Evolutionary conservation across 2,113 vertebrate species (phyloP), one percentile per base, ranked within the genome.

Genomic region (Penelope pileata): DNA sequence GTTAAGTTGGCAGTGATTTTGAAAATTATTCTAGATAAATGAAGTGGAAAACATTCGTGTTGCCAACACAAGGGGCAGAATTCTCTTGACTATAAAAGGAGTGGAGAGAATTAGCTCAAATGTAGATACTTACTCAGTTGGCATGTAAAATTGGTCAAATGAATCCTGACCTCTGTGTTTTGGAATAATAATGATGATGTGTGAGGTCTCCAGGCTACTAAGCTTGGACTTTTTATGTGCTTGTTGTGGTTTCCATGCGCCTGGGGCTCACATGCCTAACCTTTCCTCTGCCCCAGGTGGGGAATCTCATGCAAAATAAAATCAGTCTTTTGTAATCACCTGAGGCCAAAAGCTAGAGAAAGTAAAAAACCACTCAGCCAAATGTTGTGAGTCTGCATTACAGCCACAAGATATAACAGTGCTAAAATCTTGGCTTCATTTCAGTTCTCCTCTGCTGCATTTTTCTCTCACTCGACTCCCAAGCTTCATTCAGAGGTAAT

Each of bases 21-120:
- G 63, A 27, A 73, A 76, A 45, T 58, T 10, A 29, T 75, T 86
- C 56, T 54, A 45, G n/a, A 40, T n/a, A 51, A 62, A 75, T 6
- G 5, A 56, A 5, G 21, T 67, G 38, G 64, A 86, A 96, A 94
- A 86, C 2, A 26, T 47, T 58, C 83, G 12, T 82, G 30, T 34
- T 86, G 60, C 51, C 30, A 82, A 3, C 0, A 1, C 14, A 16
- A 84, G 7, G 5, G 23, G 23, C 30, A 90, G 40, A 40, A 69
- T 79, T 91, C 27, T 94, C 48, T 69, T 86, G 59, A 53, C 92
- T 59, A 81, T 77, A 86, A 88, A 94, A 86, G 83, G 92, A 91
- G 13, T 54, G 68, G 59, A 83, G 85, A 91, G 36, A 91, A 81
- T 50, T 12, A 4, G 54, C 16, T 91, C 24, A 62, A 45, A 54